Evolutionary conservation across 2,113 vertebrate genomes (phyloP).

Genomic region (Uria lomvia): DNA sequence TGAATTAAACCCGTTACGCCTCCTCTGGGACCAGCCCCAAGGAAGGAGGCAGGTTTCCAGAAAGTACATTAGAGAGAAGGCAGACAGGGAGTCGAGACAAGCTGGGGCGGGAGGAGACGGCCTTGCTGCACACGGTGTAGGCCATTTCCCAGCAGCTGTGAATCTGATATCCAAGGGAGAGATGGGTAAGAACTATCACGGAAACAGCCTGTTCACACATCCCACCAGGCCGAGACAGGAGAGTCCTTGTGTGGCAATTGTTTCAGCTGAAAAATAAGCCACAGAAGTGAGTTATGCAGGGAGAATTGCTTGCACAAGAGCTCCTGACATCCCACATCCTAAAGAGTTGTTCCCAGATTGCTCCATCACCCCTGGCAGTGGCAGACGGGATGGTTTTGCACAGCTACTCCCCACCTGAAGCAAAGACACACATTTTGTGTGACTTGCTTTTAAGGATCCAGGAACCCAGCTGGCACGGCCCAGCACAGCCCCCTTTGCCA

Average conservation of each 20-base stretch:
- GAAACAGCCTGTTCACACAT: not conserved
- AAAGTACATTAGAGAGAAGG: not conserved
- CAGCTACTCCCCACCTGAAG: not conserved
- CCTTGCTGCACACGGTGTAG: not conserved
- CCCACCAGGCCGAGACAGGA: not conserved
- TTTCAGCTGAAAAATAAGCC: not conserved
- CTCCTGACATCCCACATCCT: not conserved
- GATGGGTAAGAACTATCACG: accelerated
- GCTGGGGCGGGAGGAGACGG: not conserved
- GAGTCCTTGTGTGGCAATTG: not conserved
- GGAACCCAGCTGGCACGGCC: accelerated
- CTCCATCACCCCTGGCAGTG: not conserved
- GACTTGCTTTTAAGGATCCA: not conserved
- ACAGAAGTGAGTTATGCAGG: not conserved
- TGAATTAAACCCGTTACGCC: slow-evolving; percentile 30
- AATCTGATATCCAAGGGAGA: not conserved
- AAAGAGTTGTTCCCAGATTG: not conserved
- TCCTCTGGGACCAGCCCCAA: not conserved
- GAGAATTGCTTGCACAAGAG: not conserved
- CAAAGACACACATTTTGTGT: not conserved
- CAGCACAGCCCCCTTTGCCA: not conserved
- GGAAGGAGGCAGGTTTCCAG: slow-evolving; percentile 43
- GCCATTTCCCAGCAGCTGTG: not conserved
- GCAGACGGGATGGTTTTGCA: not conserved
- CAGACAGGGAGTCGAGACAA: not conserved